Base-by-base conservation (phyloP, 2,797 vertebrate species). In the Lemur catta region DNA sequence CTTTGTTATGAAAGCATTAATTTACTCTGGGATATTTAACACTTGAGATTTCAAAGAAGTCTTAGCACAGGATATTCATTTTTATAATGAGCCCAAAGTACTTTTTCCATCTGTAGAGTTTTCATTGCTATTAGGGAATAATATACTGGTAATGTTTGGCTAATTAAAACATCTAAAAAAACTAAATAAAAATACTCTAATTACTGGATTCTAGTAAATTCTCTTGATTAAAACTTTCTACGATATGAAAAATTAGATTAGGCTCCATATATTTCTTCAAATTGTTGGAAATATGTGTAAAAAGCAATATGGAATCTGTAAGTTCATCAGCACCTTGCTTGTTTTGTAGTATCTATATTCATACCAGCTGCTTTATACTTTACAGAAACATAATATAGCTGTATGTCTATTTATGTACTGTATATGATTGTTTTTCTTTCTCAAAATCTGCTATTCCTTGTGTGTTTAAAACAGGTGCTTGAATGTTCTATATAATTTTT, bases 381-480 rank as follows among this genome's bases (percentile, higher is more conserved):
- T 79, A 4, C 63, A 12, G 80, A 96, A 96, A 80, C 38, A 38
- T 9, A 89, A 79, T 76, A 96, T 41, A 79, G 84, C 71, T 95
- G 50, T 89, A 55, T 96, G 50, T 97, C 69, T 96, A n/a, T 38
- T 96, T 87, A n/a, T 24, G n/a, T 85, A 75, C 75, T 91, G 1
- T 80, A 67, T 43, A 13, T 13, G 86, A 35, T 96, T 78, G 52
- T 92, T 93, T 96, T 88, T 95, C 69, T 92, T 65, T 94, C 95
- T 85, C 87, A 92, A 92, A 91, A n/a, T 17, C 85, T 65, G 41
- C 93, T 97, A 89, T 86, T 94, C 65, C 88, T 98, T 88, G 41
- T 81, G 63, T 86, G 85, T 89, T 97, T 97, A 76, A 85, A 97
- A 86, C 93, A 95, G 88, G 96, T 97, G 92, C 96, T 93, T 92